phyloP scores from a whole-genome alignment of 2,797 vertebrate species.

The Anguilla pacifica region DNA sequence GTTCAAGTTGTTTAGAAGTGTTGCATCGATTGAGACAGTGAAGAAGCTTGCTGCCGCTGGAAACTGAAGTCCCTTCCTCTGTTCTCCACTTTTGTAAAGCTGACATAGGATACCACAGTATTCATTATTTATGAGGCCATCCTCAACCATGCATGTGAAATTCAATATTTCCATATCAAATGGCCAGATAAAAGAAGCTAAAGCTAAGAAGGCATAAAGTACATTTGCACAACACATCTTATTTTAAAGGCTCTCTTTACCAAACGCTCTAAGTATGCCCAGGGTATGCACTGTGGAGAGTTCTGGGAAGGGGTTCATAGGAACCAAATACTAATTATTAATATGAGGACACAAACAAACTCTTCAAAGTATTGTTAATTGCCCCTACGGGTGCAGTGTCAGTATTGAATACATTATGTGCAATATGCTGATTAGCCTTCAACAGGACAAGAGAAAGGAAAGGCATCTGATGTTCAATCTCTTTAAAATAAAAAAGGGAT shows the following conservation, averaged over 20 bases:
- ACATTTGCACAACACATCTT: slow-evolving; percentile 40
- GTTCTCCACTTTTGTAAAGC: slow-evolving; percentile 47
- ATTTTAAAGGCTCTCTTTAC: slow-evolving; percentile 34
- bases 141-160: slow-evolving; percentile 43
- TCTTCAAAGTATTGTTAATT: slow-evolving; percentile 38
- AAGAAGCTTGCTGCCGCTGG: slow-evolving; percentile 26
- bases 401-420: slow-evolving; percentile 29
- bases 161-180: slow-evolving; percentile 50
- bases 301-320: slow-evolving; percentile 31
- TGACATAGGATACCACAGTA: slow-evolving; percentile 47
- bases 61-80: slow-evolving; percentile 40
- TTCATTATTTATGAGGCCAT: slow-evolving; percentile 52
- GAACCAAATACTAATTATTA: slow-evolving; percentile 35
- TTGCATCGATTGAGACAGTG: slow-evolving; percentile 15
- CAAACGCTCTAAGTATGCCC: slow-evolving; percentile 26
- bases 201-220: slow-evolving; percentile 41
- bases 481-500: no score
- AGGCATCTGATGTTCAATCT: slow-evolving; percentile 14
- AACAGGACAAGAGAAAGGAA: slow-evolving; percentile 11
- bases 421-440: slow-evolving; percentile 27
- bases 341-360: slow-evolving; percentile 30
- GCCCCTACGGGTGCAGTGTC: slow-evolving; percentile 30
- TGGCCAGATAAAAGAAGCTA: slow-evolving; percentile 44
- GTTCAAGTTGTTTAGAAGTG: slow-evolving; percentile 20
- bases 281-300: slow-evolving; percentile 30